A percentile compares a stretch with the other conserved stretches of the same genome.
Conservation (phyloP, 2,797 vertebrate genomes). For the Tamandua tetradactyla region DNA sequence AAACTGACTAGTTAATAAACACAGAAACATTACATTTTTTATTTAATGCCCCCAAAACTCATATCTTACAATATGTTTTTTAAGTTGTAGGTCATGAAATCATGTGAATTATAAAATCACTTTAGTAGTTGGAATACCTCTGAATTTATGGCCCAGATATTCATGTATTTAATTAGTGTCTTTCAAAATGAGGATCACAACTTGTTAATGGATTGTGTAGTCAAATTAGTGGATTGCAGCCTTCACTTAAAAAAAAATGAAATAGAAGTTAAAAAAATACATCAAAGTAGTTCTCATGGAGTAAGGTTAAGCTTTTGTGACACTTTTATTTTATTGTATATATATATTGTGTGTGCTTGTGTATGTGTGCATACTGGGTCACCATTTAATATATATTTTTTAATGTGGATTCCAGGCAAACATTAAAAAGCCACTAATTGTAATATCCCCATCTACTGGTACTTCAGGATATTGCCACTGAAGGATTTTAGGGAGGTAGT, state of each 20-base stretch:
- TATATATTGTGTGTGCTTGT: too few species aligned
- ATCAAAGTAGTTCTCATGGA: background rate
- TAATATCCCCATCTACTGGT: slow-evolving; percentile 63
- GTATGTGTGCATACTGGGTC: background rate
- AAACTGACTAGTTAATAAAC: background rate
- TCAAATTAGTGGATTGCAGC: background rate
- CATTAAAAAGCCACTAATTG: background rate
- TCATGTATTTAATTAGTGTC: background rate
- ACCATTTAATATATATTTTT: slow-evolving; percentile 44
- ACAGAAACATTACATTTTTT: background rate
- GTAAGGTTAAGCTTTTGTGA: background rate
- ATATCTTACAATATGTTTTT: slow-evolving; percentile 28
- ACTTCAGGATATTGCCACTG: background rate
- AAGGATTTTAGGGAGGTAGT: slow-evolving; percentile 24
- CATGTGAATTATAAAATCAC: slow-evolving; percentile 15
- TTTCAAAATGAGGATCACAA: slow-evolving; percentile 24
- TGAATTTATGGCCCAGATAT: background rate
- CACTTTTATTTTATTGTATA: background rate
- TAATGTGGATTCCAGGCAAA: background rate
- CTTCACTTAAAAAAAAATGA: slow-evolving; percentile 47
- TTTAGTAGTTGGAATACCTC: slow-evolving; percentile 6
- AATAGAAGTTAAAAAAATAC: slow-evolving; percentile 40
- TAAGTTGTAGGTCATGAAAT: background rate
- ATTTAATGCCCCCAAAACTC: background rate
- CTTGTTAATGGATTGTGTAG: slow-evolving; percentile 53